Base-by-base conservation (phyloP, 2,113 vertebrate species). In the Plecturocebus donacophilus region DNA sequence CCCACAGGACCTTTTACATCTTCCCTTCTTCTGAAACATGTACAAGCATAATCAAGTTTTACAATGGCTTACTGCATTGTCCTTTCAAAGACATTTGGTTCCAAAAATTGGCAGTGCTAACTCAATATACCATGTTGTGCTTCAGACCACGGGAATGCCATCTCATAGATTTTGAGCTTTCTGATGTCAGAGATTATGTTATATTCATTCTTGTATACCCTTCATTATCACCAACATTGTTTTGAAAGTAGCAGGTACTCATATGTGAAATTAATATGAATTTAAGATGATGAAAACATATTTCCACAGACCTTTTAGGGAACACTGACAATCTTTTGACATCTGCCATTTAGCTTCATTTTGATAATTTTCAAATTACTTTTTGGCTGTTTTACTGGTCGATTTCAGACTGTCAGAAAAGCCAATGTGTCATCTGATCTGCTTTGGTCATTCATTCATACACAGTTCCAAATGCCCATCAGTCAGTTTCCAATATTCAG, bases 321-420 rank as follows among this genome's bases (percentile, higher is more conserved):
- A 40, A 97, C 94, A 97, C 6, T 77, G 93, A 86, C 82, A 56
- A 76, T 76, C n/a, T 83, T 95, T 97, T 96, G 97, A 80, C 95
- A 98, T 94, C 42, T 98, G 95, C 94, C 96, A 98, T 96, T 97
- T 97, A 91, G 40, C 93, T 96, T 89, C 94, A 97, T 97, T 97
- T 98, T 97, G 81, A 98, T 91, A 76, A 94, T 93, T 93, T 94
- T 64, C 77, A 91, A 71, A 70, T 6, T 91, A 52, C 94, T 68
- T 61, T 54, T 92, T 92, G 83, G 75, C 89, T 97, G 82, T 84
- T 97, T 96, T 96, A 49, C 71, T 77, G 76, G 32, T 70, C 92
- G 90, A 42, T 98, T 98, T 97, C 95, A 98, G 77, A 81, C 90
- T 97, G 89, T 92, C 95, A 95, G 77, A 38, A 56, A 17, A 97